These are phyloP conservation scores for Aethes cnicana DNA, from an alignment of 2,888 invertebrate genomes.

Conservation along the genomic window DNA sequence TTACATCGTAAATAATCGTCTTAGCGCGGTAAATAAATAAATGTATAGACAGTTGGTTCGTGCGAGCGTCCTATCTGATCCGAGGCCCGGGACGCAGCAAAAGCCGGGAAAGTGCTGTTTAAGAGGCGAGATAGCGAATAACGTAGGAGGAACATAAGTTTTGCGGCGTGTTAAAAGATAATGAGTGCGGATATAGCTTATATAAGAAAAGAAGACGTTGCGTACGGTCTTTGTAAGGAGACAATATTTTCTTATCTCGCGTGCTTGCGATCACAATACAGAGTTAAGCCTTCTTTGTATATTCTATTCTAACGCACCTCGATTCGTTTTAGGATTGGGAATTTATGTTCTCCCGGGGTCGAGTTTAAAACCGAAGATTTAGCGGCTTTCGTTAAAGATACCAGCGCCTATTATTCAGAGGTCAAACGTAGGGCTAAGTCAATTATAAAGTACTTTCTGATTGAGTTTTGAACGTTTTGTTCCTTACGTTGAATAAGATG, in stretches of 20 bases:
- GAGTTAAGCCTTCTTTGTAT: constrained; percentile 56
- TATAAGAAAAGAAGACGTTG: constrained; percentile 68
- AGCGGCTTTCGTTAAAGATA: constrained; percentile 60
- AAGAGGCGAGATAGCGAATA: constrained; percentile 69
- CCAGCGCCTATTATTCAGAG: constrained; percentile 54
- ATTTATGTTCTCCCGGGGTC: constrained; percentile 65
- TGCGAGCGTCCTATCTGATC: constrained; percentile 71
- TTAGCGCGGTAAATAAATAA: constrained; percentile 77
- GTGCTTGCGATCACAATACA: constrained; percentile 44
- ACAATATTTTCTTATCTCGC: constrained; percentile 69
- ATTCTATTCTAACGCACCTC: constrained; percentile 64
- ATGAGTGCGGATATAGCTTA: constrained; percentile 67
- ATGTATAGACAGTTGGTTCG: constrained; percentile 62
- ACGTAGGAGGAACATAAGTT: constrained; percentile 70
- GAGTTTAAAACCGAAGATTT: constrained; percentile 68
- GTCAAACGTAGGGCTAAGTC: constrained; percentile 49
- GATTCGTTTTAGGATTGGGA: constrained; percentile 58
- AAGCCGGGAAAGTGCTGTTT: constrained; percentile 71
- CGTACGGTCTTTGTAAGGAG: constrained; percentile 61
- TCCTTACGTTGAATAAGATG: constrained; percentile 40
- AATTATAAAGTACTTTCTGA: constrained; percentile 56
- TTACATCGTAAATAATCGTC: constrained; percentile 78
- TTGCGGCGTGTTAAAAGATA: constrained; percentile 75
- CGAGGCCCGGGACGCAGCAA: constrained; percentile 60
- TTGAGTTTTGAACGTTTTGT: constrained; percentile 49